Evolutionary conservation across 2,888 invertebrate species (phyloP).

Genomic region (Eilema griseolum): DNA sequence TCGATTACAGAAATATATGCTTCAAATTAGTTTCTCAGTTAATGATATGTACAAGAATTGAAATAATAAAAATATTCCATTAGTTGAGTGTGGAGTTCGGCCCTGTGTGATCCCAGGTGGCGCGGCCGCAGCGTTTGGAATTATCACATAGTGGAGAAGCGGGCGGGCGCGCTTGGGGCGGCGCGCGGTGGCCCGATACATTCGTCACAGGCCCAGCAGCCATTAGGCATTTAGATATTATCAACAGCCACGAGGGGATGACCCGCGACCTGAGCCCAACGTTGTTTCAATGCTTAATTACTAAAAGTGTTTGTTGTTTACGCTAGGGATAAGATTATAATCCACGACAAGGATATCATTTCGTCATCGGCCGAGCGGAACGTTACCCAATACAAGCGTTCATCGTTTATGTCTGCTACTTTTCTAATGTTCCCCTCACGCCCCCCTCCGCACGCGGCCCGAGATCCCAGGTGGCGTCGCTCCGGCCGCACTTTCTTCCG

Average conservation of each 20-base stretch:
- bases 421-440: slow-evolving; percentile 56
- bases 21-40: not conserved
- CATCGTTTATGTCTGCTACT: slow-evolving; percentile 68
- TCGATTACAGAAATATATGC: not conserved
- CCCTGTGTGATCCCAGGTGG: slow-evolving; percentile 86
- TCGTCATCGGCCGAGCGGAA: slow-evolving; percentile 41
- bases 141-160: slow-evolving; percentile 86
- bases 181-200: slow-evolving; percentile 75
- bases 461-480: slow-evolving; percentile 80
- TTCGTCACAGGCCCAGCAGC: slow-evolving; percentile 88
- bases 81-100: slow-evolving; percentile 60
- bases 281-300: slow-evolving; percentile 84
- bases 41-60: not conserved
- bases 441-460: slow-evolving; percentile 40
- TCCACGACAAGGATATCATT: slow-evolving; percentile 48
- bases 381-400: slow-evolving; percentile 48
- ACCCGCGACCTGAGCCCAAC: slow-evolving; percentile 81
- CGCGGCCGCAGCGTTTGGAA: slow-evolving; percentile 88
- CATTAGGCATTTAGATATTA: slow-evolving; percentile 88
- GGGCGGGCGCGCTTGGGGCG: slow-evolving; percentile 61
- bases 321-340: slow-evolving; percentile 65
- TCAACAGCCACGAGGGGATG: slow-evolving; percentile 81
- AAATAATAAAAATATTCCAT: slow-evolving; percentile 20
- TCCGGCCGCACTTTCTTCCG: slow-evolving; percentile 83
- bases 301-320: slow-evolving; percentile 82